Percentiles rank a stretch among this genome's conserved stretches.
These are phyloP conservation scores for Amphipoea oculea DNA, from an alignment of 2,888 invertebrate species.

Conservation along the genomic window DNA sequence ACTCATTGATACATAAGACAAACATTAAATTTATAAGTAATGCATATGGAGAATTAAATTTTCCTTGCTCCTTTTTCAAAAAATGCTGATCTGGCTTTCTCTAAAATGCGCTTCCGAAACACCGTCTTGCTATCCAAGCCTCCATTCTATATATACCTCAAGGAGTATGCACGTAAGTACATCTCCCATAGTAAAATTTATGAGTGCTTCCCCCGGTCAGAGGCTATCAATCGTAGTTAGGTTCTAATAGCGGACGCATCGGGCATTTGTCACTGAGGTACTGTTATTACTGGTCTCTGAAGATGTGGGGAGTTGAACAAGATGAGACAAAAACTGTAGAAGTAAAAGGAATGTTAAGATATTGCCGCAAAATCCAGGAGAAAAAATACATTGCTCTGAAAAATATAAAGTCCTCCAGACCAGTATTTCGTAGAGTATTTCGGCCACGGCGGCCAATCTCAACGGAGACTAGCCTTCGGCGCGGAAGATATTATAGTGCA, in stretches of 20 bases:
- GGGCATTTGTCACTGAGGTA: conserved; percentile 76
- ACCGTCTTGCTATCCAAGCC: conserved; percentile 1
- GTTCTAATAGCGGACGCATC: conserved; percentile 78
- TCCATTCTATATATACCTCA: conserved; percentile 13
- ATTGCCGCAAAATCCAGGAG: neutral
- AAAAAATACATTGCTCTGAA: neutral
- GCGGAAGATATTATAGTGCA: too few relatives aligned
- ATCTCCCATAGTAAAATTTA: conserved; percentile 77
- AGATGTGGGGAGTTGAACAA: conserved; percentile 39
- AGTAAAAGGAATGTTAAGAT: neutral
- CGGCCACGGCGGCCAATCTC: too few relatives aligned
- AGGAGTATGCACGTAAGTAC: conserved; percentile 49
- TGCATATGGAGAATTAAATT: neutral
- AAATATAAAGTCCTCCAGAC: neutral
- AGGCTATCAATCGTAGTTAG: conserved; percentile 83
- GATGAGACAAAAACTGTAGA: neutral
- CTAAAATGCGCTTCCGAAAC: neutral
- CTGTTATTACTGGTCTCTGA: conserved; percentile 60
- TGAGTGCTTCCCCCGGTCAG: conserved; percentile 74
- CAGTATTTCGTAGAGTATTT: too few relatives aligned
- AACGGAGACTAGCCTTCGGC: too few relatives aligned
- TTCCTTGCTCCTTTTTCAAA: neutral
- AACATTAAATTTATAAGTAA: neutral
- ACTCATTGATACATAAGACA: neutral
- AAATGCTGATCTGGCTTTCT: neutral